Base-by-base conservation (phyloP, 1,140 invertebrate genomes). In the Drosophila sucinea region DNA sequence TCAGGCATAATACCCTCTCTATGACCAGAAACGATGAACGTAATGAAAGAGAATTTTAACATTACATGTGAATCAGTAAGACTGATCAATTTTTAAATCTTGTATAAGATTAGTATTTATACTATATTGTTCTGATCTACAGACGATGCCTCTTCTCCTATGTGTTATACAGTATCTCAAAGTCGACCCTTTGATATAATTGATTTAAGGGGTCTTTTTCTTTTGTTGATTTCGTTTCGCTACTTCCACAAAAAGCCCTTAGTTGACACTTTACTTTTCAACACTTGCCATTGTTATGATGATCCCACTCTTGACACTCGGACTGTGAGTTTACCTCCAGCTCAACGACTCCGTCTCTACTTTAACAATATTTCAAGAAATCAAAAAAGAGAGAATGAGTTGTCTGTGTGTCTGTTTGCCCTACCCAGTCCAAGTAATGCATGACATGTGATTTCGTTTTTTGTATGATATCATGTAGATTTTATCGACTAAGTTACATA, bases 201-300 rank as follows among this genome's bases (percentile, higher is more conserved):
- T 25, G 0, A 35, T 17, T 47, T 47, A 1, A 23, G 17, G 17
- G 44, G 44, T 47, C 11, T 51, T 51, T 68, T 62, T 57, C 35
- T 23, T 23, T 62, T 63, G 44, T 62, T 61, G 23, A 29, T 67
- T 51, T 33, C 30, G 8, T 67, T 67, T 47, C n/a, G 25, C 6
- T 23, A 44, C 30, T 81, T 81, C 79, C 47, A 64, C 51, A 68
- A 69, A 82, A 81, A 78, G 23, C 67, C 65, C 80, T 77, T 62
- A 63, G 60, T 87, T 73, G 82, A 79, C 83, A 86, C 83, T 86
- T 82, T 70, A 47, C 8, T 3, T 61, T 44, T 44, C 8, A 67
- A 32, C 41, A 64, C 58, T 73, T 62, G 67, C 27, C 63, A 61
- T 51, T 67, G 70, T 75, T 81, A 86, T 85, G 67, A 60, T 55